phyloP scores from a whole-genome alignment of 2,113 vertebrate species.

The Pelecanoides urinatrix region DNA sequence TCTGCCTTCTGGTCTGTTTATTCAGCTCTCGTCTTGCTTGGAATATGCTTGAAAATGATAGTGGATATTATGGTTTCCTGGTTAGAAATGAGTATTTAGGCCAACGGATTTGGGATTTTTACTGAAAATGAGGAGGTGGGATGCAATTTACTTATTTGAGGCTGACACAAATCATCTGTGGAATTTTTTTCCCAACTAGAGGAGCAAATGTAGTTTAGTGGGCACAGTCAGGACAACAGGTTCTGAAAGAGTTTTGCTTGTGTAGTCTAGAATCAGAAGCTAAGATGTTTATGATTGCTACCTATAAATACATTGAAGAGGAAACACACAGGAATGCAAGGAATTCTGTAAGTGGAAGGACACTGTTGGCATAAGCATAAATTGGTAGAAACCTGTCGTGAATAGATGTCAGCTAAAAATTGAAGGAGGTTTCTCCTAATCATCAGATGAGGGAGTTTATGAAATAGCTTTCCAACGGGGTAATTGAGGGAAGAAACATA shows the following conservation, averaged over 20 bases:
- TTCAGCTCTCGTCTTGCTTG: neutral
- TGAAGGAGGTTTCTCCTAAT: conserved; percentile 50
- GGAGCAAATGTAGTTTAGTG: neutral
- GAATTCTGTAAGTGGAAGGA: neutral
- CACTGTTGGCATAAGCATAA: neutral
- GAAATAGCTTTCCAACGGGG: conserved; percentile 36
- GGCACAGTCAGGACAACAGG: neutral
- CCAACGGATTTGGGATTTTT: neutral
- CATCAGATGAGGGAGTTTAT: conserved; percentile 51
- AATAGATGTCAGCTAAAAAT: conserved; percentile 2
- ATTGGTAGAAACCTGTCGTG: conserved; percentile 34
- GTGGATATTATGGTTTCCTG: neutral
- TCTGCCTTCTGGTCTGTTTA: neutral
- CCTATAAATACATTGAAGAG: neutral
- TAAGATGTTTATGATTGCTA: neutral
- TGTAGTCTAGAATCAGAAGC: neutral
- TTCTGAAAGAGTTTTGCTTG: neutral
- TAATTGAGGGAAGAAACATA: conserved; percentile 63
- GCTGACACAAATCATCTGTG: neutral
- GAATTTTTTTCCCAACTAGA: neutral
- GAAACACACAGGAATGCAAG: conserved; percentile 37
- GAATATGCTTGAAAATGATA: neutral
- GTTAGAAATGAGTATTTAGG: neutral
- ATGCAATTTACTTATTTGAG: neutral
- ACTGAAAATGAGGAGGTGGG: neutral